These are phyloP conservation scores for Drosophila sproati DNA, from an alignment of 1,140 invertebrate species.

Conservation along the genomic window DNA sequence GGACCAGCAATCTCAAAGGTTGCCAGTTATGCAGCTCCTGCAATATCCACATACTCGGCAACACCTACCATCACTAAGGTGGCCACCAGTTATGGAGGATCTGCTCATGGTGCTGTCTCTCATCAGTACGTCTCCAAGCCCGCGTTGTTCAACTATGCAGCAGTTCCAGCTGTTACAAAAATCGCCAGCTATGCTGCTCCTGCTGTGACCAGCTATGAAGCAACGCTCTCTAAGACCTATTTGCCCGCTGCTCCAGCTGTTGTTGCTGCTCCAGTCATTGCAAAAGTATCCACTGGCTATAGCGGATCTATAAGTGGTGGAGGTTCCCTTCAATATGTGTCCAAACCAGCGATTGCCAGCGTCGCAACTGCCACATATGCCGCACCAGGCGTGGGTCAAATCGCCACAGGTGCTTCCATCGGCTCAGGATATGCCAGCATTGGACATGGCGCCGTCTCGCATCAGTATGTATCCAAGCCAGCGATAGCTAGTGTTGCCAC, in stretches of 20 bases:
- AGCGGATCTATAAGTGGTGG: conserved; percentile 17
- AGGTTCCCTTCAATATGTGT: conserved; percentile 56
- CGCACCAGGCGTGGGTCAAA: conserved; percentile 43
- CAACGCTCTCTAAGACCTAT: conserved; percentile 28
- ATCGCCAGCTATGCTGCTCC: conserved; percentile 49
- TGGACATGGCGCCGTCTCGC: conserved; percentile 47
- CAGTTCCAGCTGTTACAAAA: conserved; percentile 52
- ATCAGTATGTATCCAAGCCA: conserved; percentile 64
- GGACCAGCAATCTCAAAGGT: too few species aligned
- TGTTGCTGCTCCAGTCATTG: conserved; percentile 16
- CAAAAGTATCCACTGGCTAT: conserved; percentile 44
- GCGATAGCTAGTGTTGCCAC: conserved; percentile 21
- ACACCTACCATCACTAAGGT: conserved; percentile 42
- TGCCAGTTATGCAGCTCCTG: conserved; percentile 22
- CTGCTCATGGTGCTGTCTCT: conserved; percentile 46
- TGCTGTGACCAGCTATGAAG: conserved; percentile 42
- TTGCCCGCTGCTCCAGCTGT: conserved; percentile 41
- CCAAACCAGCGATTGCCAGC: conserved; percentile 43
- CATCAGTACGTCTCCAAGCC: conserved; percentile 62
- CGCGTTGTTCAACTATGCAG: conserved; percentile 37
- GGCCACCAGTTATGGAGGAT: conserved; percentile 40
- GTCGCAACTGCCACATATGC: conserved; percentile 26
- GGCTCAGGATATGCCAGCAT: conserved; percentile 8
- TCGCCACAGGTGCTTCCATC: conserved; percentile 17
- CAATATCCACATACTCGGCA: conserved; percentile 24